phyloP scores from a whole-genome alignment of 2,888 invertebrate genomes.

The Pandemis corylana region DNA sequence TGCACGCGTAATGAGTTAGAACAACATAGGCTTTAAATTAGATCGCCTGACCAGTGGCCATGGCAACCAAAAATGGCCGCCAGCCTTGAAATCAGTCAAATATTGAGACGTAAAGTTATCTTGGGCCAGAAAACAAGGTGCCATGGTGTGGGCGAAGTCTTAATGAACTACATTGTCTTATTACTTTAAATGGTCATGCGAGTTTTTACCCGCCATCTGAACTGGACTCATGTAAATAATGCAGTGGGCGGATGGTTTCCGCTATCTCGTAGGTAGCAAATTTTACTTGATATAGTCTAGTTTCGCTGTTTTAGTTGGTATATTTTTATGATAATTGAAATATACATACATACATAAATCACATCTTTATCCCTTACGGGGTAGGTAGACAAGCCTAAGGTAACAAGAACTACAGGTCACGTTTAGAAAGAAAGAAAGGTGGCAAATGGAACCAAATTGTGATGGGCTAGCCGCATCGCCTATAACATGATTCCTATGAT shows the following conservation, averaged over 20 bases:
- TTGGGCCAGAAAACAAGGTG: slow-evolving; percentile 37
- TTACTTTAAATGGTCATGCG: slow-evolving; percentile 74
- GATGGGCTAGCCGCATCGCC: no score
- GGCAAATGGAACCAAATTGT: no score
- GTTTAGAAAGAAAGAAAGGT: no score
- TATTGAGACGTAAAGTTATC: slow-evolving; percentile 48
- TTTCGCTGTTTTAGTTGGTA: slow-evolving; percentile 18
- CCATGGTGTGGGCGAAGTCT: slow-evolving; percentile 66
- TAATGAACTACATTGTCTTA: slow-evolving; percentile 82
- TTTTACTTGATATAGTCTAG: slow-evolving; percentile 30
- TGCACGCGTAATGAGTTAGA: slow-evolving; percentile 21
- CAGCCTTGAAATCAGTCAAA: slow-evolving; percentile 47
- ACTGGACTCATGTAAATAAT: slow-evolving; percentile 70
- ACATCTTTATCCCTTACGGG: no score
- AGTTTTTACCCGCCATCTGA: slow-evolving; percentile 67
- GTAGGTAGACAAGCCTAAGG: no score
- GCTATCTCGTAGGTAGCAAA: slow-evolving; percentile 58
- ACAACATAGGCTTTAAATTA: slow-evolving; percentile 28
- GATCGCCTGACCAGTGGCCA: slow-evolving; percentile 28
- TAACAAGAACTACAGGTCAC: no score
- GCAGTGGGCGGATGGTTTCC: slow-evolving; percentile 71
- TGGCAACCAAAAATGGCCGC: slow-evolving; percentile 37
- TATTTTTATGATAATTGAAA: neutral
- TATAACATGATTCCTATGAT: no score
- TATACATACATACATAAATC: no score